Percentiles rank a stretch among this genome's conserved stretches.
These are phyloP conservation scores for Adela reaumurella DNA, from an alignment of 2,888 invertebrate species.

Conservation along the genomic window DNA sequence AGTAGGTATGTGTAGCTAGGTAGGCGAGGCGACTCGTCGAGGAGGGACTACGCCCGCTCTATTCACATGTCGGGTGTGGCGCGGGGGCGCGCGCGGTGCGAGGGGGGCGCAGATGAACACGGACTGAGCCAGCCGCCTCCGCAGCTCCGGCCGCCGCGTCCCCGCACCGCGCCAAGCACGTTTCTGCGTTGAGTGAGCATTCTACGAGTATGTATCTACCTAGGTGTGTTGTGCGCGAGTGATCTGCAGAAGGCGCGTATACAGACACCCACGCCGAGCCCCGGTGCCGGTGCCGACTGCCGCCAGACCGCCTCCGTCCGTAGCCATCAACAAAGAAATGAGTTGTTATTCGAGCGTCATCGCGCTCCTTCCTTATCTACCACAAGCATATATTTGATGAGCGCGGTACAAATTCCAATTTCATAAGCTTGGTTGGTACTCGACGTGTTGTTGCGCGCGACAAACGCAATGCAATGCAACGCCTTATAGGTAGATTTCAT, in stretches of 20 bases:
- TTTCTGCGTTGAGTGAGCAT: too few relatives aligned
- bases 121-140: neutral
- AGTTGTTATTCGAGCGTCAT: neutral
- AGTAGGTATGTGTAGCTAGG: neutral
- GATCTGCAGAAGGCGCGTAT: conserved; percentile 3
- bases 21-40: too few relatives aligned
- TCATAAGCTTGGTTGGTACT: too few relatives aligned
- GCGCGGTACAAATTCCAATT: too few relatives aligned
- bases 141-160: neutral
- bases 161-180: too few relatives aligned
- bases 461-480: too few relatives aligned
- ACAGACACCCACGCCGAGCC: conserved; percentile 4
- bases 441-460: too few relatives aligned
- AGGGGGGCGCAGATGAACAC: neutral
- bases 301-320: conserved; percentile 2
- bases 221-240: too few relatives aligned
- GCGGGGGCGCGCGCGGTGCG: neutral
- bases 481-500: too few relatives aligned
- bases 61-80: neutral
- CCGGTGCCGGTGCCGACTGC: neutral
- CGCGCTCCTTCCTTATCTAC: neutral
- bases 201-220: too few relatives aligned
- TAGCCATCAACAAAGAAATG: neutral
- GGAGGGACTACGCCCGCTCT: neutral
- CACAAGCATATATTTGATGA: too few relatives aligned